Evolutionary conservation across 2,113 vertebrate genomes (phyloP).

Genomic region (Psittacara wagleri): DNA sequence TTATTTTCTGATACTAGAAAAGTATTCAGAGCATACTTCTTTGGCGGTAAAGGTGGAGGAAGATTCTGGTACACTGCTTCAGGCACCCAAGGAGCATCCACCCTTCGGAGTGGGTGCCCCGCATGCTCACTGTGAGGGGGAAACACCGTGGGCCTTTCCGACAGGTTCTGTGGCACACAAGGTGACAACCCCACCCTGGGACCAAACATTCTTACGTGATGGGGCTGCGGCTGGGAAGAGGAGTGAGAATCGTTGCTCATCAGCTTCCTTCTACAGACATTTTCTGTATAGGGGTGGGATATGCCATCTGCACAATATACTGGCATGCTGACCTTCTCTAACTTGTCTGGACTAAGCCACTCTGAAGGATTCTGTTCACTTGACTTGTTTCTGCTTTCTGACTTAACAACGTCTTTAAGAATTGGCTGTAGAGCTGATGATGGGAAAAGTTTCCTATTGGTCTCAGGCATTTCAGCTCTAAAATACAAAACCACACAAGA

Average conservation of each 20-base stretch:
- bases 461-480: slow-evolving; percentile 60
- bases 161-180: not conserved
- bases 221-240: not conserved
- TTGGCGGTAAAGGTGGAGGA: slow-evolving; percentile 83
- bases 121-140: not conserved
- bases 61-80: slow-evolving; percentile 66
- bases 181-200: slow-evolving; percentile 10
- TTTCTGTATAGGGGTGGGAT: not conserved
- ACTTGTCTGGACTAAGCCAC: slow-evolving; percentile 25
- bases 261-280: not conserved
- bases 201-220: not conserved
- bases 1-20: slow-evolving; percentile 39
- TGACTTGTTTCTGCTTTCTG: slow-evolving; percentile 45
- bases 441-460: slow-evolving; percentile 33
- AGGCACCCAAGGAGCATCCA: slow-evolving; percentile 19
- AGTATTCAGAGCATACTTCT: slow-evolving; percentile 71
- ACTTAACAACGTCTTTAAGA: slow-evolving; percentile 33
- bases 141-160: not conserved
- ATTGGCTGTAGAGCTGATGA: slow-evolving; percentile 33
- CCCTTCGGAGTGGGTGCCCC: not conserved
- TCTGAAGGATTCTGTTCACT: slow-evolving; percentile 2
- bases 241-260: not conserved
- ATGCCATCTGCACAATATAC: not conserved
- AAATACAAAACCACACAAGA: not conserved
- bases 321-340: not conserved